Evolutionary conservation across 2,888 invertebrate species (phyloP), one percentile per base, ranked within the genome.

Genomic region (Euzophera pinguis): DNA sequence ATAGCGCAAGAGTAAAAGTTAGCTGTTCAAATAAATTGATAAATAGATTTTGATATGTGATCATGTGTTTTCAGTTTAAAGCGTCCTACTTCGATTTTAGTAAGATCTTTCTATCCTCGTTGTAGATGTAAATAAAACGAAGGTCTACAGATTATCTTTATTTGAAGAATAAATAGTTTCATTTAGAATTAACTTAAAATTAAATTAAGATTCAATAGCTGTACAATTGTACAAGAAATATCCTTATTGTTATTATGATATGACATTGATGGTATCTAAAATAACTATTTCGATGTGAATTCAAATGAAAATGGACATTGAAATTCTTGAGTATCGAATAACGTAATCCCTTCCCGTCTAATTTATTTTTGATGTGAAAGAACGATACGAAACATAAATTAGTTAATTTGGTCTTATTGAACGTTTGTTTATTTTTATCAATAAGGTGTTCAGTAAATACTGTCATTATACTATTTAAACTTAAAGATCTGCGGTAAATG

Each of bases 181-280:
- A 76, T 68, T 71, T 70, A 65, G 67, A 63, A 56, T 57, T 50
- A 47, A 41, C 74, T 79, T 84, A 81, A 63, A 65, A 66, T 58
- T 71, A 67, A 62, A 68, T 71, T 79, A 75, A 88, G 88, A 88
- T 88, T 84, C 88, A 81, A 73, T 70, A 69, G 73, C 84, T 87
- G 85, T 86, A 87, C 88, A 86, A 82, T 79, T 84, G 87, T 87
- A 89, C 87, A 84, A 73, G 50, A 38, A 17, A 34, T 53, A 53
- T 52, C 55, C 55, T 54, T n/a, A 43, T 12, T n/a, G 47, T 52
- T 54, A 56, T 53, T 56, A 60, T 55, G 53, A 53, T 52, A 43
- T 51, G 48, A 48, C 49, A 50, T 45, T 50, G 16, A 39, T 29
- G 29, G 32, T 29, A 1, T 38, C 13, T 13, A 32, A n/a, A 27